Evolutionary conservation across 2,888 invertebrate genomes (phyloP), one percentile per base, ranked within the genome.

Genomic region (Oligia fasciuncula): DNA sequence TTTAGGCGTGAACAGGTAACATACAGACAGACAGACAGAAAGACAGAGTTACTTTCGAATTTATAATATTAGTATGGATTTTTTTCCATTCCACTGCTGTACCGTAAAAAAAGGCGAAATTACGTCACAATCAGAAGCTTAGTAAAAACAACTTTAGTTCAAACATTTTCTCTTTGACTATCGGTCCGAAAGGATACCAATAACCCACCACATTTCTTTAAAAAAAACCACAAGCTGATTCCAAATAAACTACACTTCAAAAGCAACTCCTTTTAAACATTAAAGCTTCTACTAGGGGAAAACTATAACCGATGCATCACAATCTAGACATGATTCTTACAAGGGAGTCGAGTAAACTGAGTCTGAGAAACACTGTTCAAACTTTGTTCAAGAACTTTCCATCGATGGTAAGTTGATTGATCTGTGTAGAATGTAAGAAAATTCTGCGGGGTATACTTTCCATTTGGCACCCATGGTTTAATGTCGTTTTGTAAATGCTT

Each of bases 391-490:
- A 62, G 67, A 85, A 79, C 78, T 84, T 63, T 72, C 80, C 74
- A 86, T 89, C 87, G 79, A 87, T 71, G 68, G 54, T 23, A 8
- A 79, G 76, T 79, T 89, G 89, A 89, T 90, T 84, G 89, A 89
- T 89, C 80, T 83, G 80, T 83, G 66, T 43, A 69, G 68, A 72
- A 62, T 79, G 81, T 79, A 83, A 86, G 79, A 72, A 78, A 81
- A 79, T 77, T 88, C 63, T 76, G 51, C 13, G 51, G 60, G 40
- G 46, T 54, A 69, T 77, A 73, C 60, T 78, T 86, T 83, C 65
- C 57, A 46, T 29, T 62, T 40, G 43, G 29, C 69, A 62, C 35
- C 40, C 49, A 6, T 54, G 29, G 73, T 71, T 57, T 40, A 46
- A n/a, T 19, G 13, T 68, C 70, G 46, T 75, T 73, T 63, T 40